phyloP scores from a whole-genome alignment of 2,797 vertebrate genomes.

The Gadopsis marmoratus region DNA sequence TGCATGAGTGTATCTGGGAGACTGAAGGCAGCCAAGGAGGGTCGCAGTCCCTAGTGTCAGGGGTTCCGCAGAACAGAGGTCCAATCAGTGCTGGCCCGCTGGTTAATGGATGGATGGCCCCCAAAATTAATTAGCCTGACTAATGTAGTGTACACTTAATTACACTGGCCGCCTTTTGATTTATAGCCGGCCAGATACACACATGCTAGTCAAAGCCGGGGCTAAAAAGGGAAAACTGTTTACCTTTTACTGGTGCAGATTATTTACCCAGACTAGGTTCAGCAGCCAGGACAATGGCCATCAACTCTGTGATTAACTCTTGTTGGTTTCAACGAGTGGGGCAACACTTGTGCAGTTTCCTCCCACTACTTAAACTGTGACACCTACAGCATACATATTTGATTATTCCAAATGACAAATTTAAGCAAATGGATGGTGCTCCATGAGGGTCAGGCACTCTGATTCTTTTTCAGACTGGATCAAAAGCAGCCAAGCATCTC shows the following conservation, averaged over 20 bases:
- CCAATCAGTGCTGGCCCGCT: constrained; percentile 86
- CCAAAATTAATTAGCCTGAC: constrained; percentile 89
- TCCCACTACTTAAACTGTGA: constrained; percentile 5
- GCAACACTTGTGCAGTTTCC: constrained; percentile 3
- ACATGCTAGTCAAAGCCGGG: constrained; percentile 75
- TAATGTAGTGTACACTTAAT: constrained; percentile 92
- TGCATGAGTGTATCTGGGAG: constrained; percentile 58
- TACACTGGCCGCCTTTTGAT: constrained; percentile 87
- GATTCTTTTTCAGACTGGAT: background rate
- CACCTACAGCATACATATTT: background rate
- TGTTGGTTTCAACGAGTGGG: constrained; percentile 18
- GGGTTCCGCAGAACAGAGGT: constrained; percentile 83
- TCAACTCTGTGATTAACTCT: constrained; percentile 56
- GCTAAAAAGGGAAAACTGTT: constrained; percentile 67
- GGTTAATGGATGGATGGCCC: constrained; percentile 87
- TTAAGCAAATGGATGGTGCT: background rate
- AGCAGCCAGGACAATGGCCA: constrained; percentile 56
- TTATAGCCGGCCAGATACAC: constrained; percentile 84
- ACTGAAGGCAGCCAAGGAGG: constrained; percentile 72
- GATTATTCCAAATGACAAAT: background rate
- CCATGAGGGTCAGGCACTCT: background rate
- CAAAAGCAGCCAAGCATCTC: constrained; percentile 7
- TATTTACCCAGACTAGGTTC: constrained; percentile 68
- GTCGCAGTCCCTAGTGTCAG: constrained; percentile 79
- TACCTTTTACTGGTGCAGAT: constrained; percentile 60